These are phyloP conservation scores for Bruchidius siliquastri DNA, from an alignment of 2,888 invertebrate genomes.

Conservation along the genomic window DNA sequence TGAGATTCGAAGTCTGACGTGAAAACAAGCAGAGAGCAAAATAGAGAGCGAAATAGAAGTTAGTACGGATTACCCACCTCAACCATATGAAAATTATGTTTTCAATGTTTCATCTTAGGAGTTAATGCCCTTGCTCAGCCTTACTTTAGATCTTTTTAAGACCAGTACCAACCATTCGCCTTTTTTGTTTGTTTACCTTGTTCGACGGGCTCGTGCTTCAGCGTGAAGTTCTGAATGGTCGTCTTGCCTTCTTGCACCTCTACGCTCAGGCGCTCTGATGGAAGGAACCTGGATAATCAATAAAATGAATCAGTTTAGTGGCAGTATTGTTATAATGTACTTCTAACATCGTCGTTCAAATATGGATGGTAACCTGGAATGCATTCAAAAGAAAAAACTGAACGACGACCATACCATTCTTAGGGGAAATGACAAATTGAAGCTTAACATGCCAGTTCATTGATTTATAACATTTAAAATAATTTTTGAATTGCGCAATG, in stretches of 20 bases:
- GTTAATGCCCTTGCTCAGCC: not conserved
- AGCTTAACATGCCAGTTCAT: too few relatives aligned
- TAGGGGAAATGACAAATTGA: too few relatives aligned
- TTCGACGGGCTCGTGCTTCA: slow-evolving; percentile 34
- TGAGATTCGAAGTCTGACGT: too few relatives aligned
- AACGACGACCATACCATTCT: too few relatives aligned
- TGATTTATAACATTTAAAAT: too few relatives aligned
- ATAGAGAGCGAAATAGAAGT: not conserved
- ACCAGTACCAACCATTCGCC: slow-evolving; percentile 32
- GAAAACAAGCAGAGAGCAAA: not conserved
- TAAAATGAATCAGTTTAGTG: too few relatives aligned
- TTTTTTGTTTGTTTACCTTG: slow-evolving; percentile 27
- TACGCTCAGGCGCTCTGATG: slow-evolving; percentile 46
- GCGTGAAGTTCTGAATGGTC: slow-evolving; percentile 46
- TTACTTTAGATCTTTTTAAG: not conserved
- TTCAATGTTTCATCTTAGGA: not conserved
- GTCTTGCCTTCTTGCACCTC: slow-evolving; percentile 43
- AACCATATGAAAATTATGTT: not conserved
- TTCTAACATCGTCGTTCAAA: too few relatives aligned
- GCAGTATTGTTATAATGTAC: too few relatives aligned
- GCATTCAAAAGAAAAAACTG: too few relatives aligned
- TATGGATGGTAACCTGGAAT: too few relatives aligned
- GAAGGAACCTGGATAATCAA: slow-evolving; percentile 53
- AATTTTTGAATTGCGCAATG: too few relatives aligned
- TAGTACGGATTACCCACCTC: not conserved